A percentile compares a stretch with the other conserved stretches of the same genome.
phyloP scores from a whole-genome alignment of 2,888 invertebrate species.

The Scaptomyza cyrtandrae region DNA sequence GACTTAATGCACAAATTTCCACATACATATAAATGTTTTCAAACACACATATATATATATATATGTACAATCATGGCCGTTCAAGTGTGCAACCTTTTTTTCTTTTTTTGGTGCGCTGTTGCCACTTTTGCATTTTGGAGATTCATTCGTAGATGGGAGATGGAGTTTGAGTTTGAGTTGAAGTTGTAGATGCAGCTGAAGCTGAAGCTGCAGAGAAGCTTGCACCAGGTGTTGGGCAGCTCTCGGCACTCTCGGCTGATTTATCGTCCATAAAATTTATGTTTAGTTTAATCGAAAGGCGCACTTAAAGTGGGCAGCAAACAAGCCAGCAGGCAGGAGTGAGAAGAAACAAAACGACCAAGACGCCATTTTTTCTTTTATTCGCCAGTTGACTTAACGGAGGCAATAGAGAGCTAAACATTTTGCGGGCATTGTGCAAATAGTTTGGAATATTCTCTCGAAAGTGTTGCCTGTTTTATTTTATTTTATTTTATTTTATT shows the following conservation, averaged over 20 bases:
- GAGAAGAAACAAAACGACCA: no score
- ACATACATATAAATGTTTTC: not conserved
- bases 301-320: constrained; percentile 55
- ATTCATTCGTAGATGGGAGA: constrained; percentile 7
- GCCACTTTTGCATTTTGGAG: constrained; percentile 6
- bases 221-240: constrained; percentile 66
- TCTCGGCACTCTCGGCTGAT: constrained; percentile 61
- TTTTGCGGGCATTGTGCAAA: constrained; percentile 5
- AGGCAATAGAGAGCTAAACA: constrained; percentile 10
- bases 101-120: constrained; percentile 3
- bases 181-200: not conserved
- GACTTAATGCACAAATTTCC: not conserved
- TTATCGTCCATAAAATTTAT: constrained; percentile 78
- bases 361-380: not conserved
- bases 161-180: not conserved
- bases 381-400: constrained; percentile 8
- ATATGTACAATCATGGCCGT: no score
- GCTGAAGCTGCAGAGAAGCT: constrained; percentile 4
- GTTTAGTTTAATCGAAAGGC: constrained; percentile 80
- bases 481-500: constrained; percentile 52
- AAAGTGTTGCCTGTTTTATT: constrained; percentile 52
- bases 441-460: constrained; percentile 10
- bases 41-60: not conserved
- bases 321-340: constrained; percentile 10
- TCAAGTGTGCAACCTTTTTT: not conserved